These are phyloP conservation scores for Genyomyrus donnyi DNA, from an alignment of 2,113 vertebrate species.

Conservation along the genomic window DNA sequence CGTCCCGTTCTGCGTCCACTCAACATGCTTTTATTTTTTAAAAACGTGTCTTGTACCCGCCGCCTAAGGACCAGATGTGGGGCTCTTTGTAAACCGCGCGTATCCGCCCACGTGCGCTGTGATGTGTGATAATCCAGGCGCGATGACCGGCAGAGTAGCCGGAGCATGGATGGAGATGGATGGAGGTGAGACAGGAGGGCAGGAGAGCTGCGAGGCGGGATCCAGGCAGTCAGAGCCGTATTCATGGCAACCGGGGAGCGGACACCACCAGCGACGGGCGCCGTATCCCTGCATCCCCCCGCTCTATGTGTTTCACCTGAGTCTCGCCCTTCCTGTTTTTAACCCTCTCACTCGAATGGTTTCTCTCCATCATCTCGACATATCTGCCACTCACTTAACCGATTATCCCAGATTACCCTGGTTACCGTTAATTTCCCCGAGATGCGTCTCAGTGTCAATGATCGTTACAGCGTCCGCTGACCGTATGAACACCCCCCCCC, in stretches of 20 bases:
- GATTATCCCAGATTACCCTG: not conserved
- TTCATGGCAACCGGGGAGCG: not conserved
- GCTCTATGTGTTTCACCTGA: not conserved
- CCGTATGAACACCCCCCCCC: not conserved
- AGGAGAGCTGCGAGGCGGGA: not conserved
- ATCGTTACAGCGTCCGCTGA: not conserved
- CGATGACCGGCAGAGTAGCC: not conserved
- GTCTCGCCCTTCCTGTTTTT: not conserved
- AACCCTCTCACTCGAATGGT: not conserved
- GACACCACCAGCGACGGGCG: not conserved
- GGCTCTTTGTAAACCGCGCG: not conserved
- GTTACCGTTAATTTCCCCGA: not conserved
- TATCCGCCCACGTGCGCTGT: not conserved
- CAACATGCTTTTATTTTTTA: not conserved
- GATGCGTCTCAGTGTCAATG: not conserved
- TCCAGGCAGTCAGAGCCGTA: not conserved
- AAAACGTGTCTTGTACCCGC: not conserved
- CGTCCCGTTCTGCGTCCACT: not conserved
- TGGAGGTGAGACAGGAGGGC: not conserved
- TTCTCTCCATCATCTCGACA: not conserved
- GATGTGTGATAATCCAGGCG: constrained; percentile 2
- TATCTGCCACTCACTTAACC: not conserved
- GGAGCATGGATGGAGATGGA: not conserved
- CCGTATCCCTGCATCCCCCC: not conserved
- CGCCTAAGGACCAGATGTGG: not conserved